Base-by-base conservation (phyloP, 2,797 vertebrate genomes). In the Urosaurus nigricauda region DNA sequence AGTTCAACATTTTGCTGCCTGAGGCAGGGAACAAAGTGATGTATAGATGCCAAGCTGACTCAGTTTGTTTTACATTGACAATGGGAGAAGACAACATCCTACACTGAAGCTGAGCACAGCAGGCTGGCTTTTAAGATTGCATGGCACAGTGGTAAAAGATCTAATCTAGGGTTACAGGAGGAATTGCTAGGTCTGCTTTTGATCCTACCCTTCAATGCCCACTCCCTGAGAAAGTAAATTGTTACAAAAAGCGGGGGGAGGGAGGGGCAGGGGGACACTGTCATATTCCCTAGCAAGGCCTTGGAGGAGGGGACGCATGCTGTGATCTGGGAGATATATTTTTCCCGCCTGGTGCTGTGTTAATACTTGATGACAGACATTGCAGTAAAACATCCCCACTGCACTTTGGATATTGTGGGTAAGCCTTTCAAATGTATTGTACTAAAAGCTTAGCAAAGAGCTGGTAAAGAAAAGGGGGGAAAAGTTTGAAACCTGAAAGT, bases 391-490 rank as follows among this genome's bases (percentile, higher is more conserved):
- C 17, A 8, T 70, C 60, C 32, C 60, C 37, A 3, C 43, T 79
- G 63, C 7, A 14, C 70, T 82, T 53, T 24, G 53, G 68, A 81
- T 87, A 47, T 82, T 82, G 60, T 8, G 17, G 47, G 43, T 60
- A 51, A 5, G 65, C 14, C 40, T 89, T 85, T 74, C 65, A 80
- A 84, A n/a, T 43, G n/a, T 24, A 71, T 70, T 87, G 79, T 75
- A 47, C 40, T 75, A 75, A 82, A 47, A 51, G 68, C 65, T 89
- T 73, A 73, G 77, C 35, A 80, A 85, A 79, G 77, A 35, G 24
- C 37, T 84, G 40, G 75, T 13, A 87, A 79, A 88, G 7, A 7
- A 85, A 88, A 79, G 24, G 40, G 17, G 4, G 40, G 6, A 5
- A 32, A 73, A 26, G 65, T 51, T 56, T 71, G 68, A 58, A 86